Percentiles rank a stretch among this genome's conserved stretches.
These are phyloP conservation scores for Sus scrofa DNA, from an alignment of 2,113 vertebrate genomes.

Conservation along the genomic window T2T-Sscrofa CM000822.6:57583001-57583500, in stretches of 20 bases:
- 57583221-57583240: not conserved
- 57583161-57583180: not conserved
- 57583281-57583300: too few species aligned
- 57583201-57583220: not conserved
- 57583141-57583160: not conserved
- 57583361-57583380: not conserved
- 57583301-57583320: not conserved
- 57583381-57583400: not conserved
- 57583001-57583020: not conserved
- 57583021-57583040: not conserved
- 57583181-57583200: not conserved
- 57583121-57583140: not conserved
- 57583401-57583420: not conserved
- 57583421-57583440: not conserved
- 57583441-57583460: not conserved
- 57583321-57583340: not conserved
- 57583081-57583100: not conserved
- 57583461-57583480: not conserved
- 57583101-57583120: not conserved
- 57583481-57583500: not conserved
- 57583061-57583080: not conserved
- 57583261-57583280: not conserved
- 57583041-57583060: not conserved
- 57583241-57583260: constrained; percentile 4
- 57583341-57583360: not conserved